Base-by-base conservation (phyloP, 1,140 invertebrate species). In the Drosophila sp. region DNA sequence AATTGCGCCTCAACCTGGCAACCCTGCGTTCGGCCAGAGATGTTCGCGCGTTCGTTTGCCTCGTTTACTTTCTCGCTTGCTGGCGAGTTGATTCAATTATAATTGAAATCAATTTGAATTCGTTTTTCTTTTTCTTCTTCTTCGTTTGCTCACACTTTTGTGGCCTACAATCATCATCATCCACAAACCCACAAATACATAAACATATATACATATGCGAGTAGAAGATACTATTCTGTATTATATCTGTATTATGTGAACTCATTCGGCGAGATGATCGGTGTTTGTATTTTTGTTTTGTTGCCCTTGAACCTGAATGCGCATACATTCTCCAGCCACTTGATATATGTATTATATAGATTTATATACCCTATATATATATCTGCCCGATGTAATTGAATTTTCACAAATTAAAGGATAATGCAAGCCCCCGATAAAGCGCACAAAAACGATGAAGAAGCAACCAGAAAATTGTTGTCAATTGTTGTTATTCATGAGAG, bases 51-150 rank as follows among this genome's bases (percentile, higher is more conserved):
- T 33, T 41, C 55, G 66, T 77, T 84, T 50, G 44, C 44, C 44
- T 50, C 78, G 74, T 60, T 70, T 57, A 70, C 63, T 79, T 72
- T 73, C 80, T 80, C 72, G 80, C 63, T 72, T 38, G 62, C 54
- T 69, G 70, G 70, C 57, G 63, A 76, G 82, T 87, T 86, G 79
- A 91, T 91, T 91, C 90, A 91, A 91, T 91, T 91, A 91, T 87
- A 91, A 91, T 91, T 91, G 78, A 91, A 81, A 90, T 85, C 90
- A 91, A 91, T 91, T 91, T 83, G 80, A 66, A 60, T 76, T 83
- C 40, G 32, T 50, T 44, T 44, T 66, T 66, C n/a, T 55, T 57
- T 57, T 66, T 56, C 29, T 56, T 82, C 65, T 78, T 70, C 44
- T 64, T 64, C 41, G 41, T 47, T 64, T 40, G 47, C 60, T 74